These are phyloP conservation scores for Lacerta agilis DNA, from an alignment of 2,797 vertebrate genomes.

Conservation along the genomic window DNA sequence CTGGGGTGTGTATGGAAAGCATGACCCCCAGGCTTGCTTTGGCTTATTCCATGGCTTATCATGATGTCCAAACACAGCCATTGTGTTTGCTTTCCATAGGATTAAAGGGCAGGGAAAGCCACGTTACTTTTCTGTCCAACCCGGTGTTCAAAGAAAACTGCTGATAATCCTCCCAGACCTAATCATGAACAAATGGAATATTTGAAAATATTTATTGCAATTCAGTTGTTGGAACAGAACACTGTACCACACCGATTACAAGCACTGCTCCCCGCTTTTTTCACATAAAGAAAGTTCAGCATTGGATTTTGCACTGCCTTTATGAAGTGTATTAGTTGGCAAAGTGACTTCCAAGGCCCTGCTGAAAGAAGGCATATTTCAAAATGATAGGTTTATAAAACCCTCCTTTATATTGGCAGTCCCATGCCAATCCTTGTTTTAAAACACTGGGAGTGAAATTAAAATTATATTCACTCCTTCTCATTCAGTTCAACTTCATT, in stretches of 20 bases:
- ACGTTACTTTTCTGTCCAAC: background rate
- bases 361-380: constrained; percentile 6
- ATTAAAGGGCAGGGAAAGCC: background rate
- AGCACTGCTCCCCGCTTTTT: background rate
- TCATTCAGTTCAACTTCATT: background rate
- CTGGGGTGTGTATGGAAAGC: background rate
- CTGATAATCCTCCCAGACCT: background rate
- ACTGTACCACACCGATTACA: background rate
- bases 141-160: background rate
- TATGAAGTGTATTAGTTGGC: background rate
- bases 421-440: background rate
- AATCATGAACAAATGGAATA: background rate
- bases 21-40: too few relatives aligned
- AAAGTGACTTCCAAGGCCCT: constrained; percentile 3
- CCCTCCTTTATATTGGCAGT: background rate
- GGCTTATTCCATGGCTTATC: background rate
- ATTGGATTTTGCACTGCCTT: background rate
- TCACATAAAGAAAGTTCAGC: background rate
- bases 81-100: background rate
- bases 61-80: background rate
- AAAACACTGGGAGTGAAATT: constrained; percentile 10
- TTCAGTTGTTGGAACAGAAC: background rate
- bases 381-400: background rate
- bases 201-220: background rate
- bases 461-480: background rate